Evolutionary conservation across 2,797 vertebrate species (phyloP).

Genomic region (Typhlichthys subterraneus): DNA sequence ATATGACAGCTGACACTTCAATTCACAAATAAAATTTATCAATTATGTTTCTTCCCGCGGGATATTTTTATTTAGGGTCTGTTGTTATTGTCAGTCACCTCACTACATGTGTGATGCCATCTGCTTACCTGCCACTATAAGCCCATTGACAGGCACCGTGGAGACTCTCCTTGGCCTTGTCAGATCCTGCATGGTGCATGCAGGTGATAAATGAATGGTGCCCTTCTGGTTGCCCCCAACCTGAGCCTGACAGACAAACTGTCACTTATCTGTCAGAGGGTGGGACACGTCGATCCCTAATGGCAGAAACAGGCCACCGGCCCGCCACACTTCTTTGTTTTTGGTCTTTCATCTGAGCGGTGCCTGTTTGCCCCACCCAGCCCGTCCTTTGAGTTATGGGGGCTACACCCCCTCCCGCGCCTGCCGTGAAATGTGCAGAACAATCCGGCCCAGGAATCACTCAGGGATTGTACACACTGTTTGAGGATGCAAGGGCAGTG

Average conservation of each 20-base stretch:
- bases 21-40: not conserved
- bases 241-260: constrained; percentile 33
- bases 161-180: not conserved
- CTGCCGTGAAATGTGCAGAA: constrained; percentile 87
- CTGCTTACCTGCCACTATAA: constrained; percentile 24
- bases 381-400: constrained; percentile 85
- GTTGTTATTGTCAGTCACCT: constrained; percentile 3
- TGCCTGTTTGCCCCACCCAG: constrained; percentile 76
- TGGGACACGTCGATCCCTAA: constrained; percentile 35
- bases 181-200: not conserved
- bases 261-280: constrained; percentile 52
- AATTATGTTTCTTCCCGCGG: not conserved
- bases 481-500: constrained; percentile 61
- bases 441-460: constrained; percentile 82
- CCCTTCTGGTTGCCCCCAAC: constrained; percentile 30
- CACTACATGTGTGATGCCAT: constrained; percentile 3
- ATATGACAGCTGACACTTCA: not conserved
- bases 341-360: constrained; percentile 86
- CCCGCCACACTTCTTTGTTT: constrained; percentile 79
- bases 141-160: constrained; percentile 21
- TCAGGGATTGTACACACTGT: constrained; percentile 71
- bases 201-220: constrained; percentile 67
- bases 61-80: constrained; percentile 13
- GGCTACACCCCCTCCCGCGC: constrained; percentile 74
- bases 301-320: constrained; percentile 87